Evolutionary conservation across 2,888 invertebrate genomes (phyloP), one percentile per base, ranked within the genome.

Genomic region (Caenorhabditis becei): DNA sequence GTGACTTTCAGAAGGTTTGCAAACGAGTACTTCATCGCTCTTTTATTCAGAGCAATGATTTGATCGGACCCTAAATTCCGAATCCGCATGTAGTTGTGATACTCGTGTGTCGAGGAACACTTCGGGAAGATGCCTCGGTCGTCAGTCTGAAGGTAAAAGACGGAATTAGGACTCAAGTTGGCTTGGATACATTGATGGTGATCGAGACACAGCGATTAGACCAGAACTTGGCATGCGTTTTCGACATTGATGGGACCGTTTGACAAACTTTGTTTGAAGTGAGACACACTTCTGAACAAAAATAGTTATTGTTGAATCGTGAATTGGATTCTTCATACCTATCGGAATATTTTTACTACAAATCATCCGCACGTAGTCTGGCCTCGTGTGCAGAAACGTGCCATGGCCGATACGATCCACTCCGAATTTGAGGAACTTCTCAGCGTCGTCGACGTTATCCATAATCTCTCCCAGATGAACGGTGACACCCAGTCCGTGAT

Each of bases 71-170:
- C 14, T 2, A 41, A 14, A 41, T 41, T 14, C 41, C 7, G 14
- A 11, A 20, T 24, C 1, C 35, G 20, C 11, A 51, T 51, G 0
- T 49, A 59, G 11, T 51, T 51, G 14, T 51, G 37, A 14, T 71
- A 71, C 23, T 71, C 70, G 14, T 51, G 59, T 1, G 54, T 20
- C 1, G 54, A n/a, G 16, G 61, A 32, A n/a, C 63, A 26, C 2
- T 23, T 20, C 14, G 70, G 70, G 3, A 71, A 20, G 8, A 71
- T 32, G 23, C 85, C 83, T 18, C 77, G 79, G 41, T 85, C 85
- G 61, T 85, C 85, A 1, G 85, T 85, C 85, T 85, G 63, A 74
- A 84, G 74, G 28, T 11, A 20, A 47, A 20, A 11, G 11, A 18
- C 47, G 14, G 8, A 11, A 20, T 56, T 51, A 14, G 8, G 11